Conservation (phyloP, 2,888 invertebrate genomes). For the Keiferia lycopersicella region DNA sequence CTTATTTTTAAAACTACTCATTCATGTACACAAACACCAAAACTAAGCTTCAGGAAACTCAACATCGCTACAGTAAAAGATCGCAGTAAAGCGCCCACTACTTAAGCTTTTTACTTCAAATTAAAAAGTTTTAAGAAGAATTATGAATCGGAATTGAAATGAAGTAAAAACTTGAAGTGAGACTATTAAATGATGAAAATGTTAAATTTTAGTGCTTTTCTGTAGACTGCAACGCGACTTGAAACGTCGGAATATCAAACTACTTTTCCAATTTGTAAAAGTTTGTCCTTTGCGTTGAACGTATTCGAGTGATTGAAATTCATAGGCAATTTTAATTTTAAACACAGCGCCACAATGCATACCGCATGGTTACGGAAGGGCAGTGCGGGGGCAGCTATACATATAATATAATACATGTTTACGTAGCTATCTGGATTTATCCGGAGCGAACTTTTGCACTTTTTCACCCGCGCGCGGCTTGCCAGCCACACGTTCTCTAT, state of each 20-base stretch:
- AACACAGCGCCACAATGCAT: background rate
- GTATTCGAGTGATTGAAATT: constrained; percentile 14
- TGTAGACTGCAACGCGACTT: constrained; percentile 21
- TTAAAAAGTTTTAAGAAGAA: constrained; percentile 68
- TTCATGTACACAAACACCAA: background rate
- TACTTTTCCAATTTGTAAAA: constrained; percentile 21
- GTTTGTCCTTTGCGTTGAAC: constrained; percentile 9
- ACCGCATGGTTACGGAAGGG: background rate
- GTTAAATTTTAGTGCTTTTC: constrained; percentile 36
- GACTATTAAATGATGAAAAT: constrained; percentile 43
- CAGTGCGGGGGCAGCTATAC: background rate
- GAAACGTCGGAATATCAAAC: constrained; percentile 23
- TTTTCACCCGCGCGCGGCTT: constrained; percentile 65
- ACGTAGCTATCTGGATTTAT: constrained; percentile 46
- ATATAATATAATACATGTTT: constrained; percentile 20
- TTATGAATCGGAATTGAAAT: constrained; percentile 66
- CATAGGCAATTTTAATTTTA: constrained; percentile 9
- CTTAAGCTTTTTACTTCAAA: constrained; percentile 69
- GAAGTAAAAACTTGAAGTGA: constrained; percentile 56
- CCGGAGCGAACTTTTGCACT: constrained; percentile 67
- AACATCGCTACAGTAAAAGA: constrained; percentile 55
- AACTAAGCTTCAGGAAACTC: constrained; percentile 32
- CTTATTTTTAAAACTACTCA: background rate
- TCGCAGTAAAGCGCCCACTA: constrained; percentile 54
- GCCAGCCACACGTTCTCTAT: constrained; percentile 75